Evolutionary conservation across 1,140 invertebrate genomes (phyloP).

Genomic region (Frieseomelitta varia): DNA sequence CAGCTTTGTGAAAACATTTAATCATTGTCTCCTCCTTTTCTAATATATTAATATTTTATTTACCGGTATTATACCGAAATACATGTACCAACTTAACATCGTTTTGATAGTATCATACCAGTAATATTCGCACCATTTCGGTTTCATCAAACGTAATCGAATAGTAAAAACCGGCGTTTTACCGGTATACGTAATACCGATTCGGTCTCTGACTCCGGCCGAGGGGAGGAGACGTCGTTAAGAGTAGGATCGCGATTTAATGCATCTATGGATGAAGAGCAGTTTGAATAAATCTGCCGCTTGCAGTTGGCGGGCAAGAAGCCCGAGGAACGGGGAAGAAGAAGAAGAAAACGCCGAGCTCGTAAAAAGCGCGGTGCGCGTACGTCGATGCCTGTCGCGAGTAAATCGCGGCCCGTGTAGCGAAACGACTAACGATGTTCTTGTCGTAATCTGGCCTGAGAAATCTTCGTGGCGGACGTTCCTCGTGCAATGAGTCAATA

Average conservation of each 20-base stretch:
- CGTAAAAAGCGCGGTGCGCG: conserved; percentile 32
- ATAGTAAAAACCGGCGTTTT: no score
- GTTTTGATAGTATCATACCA: no score
- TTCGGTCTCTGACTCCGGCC: no score
- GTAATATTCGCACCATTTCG: no score
- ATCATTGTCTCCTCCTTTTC: no score
- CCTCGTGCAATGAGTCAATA: conserved; percentile 51
- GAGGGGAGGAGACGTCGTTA: no score
- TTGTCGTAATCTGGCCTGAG: conserved; percentile 41
- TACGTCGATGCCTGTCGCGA: conserved; percentile 9
- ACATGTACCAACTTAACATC: no score
- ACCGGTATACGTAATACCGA: no score
- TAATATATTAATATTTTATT: no score
- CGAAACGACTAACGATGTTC: conserved; percentile 36
- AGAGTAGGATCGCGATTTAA: conserved; percentile 27
- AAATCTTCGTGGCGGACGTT: conserved; percentile 42
- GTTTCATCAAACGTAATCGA: no score
- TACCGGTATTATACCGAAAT: no score
- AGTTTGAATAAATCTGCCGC: conserved; percentile 36
- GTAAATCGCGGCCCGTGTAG: conserved; percentile 39
- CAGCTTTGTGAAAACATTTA: no score
- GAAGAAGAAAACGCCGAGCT: neutral
- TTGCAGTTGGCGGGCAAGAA: conserved; percentile 3
- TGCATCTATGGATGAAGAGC: neutral
- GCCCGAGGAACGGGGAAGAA: neutral